These are phyloP conservation scores for Maniola hyperantus DNA, from an alignment of 2,888 invertebrate genomes.

Conservation along the genomic window DNA sequence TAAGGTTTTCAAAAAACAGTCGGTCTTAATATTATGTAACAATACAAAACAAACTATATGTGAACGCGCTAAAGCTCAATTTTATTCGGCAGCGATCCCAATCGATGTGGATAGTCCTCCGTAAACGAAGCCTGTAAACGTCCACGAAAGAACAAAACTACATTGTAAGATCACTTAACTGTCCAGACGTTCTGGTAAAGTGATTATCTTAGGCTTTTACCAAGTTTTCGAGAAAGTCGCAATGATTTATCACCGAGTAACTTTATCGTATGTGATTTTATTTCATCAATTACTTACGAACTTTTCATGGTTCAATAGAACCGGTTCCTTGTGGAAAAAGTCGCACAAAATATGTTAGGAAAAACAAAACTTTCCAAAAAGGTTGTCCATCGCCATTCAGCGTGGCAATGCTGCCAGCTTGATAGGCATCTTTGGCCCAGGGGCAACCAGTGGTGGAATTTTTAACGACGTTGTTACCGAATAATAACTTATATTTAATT, in stretches of 20 bases:
- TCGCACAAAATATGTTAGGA: background rate
- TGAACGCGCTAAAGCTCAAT: background rate
- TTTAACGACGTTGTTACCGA: no score
- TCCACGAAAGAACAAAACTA: conserved; percentile 1
- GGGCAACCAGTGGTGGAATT: no score
- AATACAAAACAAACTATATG: background rate
- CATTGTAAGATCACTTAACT: conserved; percentile 2
- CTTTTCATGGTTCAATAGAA: background rate
- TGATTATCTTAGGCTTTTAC: conserved; percentile 7
- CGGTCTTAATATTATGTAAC: background rate
- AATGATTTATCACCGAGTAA: background rate
- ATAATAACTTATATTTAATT: no score
- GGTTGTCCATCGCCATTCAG: no score
- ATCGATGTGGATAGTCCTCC: background rate
- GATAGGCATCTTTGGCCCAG: no score
- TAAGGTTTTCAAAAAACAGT: no score
- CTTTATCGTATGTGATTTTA: conserved; percentile 7
- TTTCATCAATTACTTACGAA: background rate
- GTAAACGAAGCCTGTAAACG: background rate
- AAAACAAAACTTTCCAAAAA: background rate
- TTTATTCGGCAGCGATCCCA: background rate
- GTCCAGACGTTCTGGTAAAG: conserved; percentile 1
- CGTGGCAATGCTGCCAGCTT: no score
- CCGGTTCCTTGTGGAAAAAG: background rate
- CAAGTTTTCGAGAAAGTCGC: background rate